These are phyloP conservation scores for Malurus melanocephalus DNA, from an alignment of 2,113 vertebrate species.

Conservation along the genomic window DNA sequence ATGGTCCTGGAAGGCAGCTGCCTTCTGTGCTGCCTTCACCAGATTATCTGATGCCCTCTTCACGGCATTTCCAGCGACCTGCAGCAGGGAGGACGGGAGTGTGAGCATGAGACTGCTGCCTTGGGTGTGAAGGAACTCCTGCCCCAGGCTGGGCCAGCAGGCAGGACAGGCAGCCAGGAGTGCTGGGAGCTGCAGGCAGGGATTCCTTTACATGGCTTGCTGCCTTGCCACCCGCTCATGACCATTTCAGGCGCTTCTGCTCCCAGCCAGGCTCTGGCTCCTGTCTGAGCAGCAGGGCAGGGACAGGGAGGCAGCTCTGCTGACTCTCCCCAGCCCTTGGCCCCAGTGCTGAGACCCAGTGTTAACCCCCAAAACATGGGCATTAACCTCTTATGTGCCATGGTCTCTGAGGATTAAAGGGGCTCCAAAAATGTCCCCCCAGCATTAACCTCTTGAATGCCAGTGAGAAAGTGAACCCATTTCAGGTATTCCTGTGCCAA, in stretches of 20 bases:
- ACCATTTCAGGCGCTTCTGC: conserved; percentile 50
- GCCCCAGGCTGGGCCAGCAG: neutral
- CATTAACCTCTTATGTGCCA: neutral
- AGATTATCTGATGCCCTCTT: conserved; percentile 95
- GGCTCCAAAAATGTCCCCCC: neutral
- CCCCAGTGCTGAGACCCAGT: accelerated
- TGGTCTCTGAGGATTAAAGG: neutral
- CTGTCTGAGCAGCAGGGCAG: neutral
- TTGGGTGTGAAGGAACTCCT: neutral
- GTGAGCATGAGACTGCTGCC: accelerated
- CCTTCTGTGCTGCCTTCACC: conserved; percentile 96
- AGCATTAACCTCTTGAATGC: neutral
- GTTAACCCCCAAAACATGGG: accelerated
- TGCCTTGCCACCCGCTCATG: conserved; percentile 22
- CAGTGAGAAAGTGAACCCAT: neutral
- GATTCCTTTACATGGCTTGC: conserved; percentile 14
- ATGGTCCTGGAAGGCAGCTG: conserved; percentile 92
- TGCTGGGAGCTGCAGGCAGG: neutral
- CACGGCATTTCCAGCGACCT: conserved; percentile 93
- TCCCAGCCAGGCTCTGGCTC: neutral
- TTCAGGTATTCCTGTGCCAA: neutral
- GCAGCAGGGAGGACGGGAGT: neutral
- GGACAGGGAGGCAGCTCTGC: neutral
- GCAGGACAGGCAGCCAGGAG: neutral
- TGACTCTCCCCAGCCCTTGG: neutral